Conservation (phyloP, 2,113 vertebrate species). For the Isurus oxyrinchus region DNA sequence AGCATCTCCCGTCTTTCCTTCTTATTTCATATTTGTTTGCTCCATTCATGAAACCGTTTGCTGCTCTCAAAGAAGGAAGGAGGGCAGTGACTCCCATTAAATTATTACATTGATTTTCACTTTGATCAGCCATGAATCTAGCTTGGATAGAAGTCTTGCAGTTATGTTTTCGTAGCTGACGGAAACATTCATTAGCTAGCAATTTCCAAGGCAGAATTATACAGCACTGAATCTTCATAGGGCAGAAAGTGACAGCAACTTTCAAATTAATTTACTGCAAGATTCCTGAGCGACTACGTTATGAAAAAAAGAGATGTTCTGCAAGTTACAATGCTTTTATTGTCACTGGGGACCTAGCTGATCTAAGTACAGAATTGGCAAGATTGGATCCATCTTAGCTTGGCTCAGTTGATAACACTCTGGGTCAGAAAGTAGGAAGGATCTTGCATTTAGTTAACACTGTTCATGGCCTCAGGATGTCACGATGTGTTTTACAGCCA, state of each 20-base stretch:
- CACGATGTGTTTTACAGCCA: background rate
- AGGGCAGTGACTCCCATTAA: background rate
- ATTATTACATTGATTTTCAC: background rate
- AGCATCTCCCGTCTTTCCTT: background rate
- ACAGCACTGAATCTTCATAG: background rate
- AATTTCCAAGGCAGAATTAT: background rate
- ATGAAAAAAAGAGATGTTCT: background rate
- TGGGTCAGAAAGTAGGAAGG: background rate
- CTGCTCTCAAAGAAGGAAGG: background rate
- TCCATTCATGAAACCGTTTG: background rate
- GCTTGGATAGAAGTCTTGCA: background rate
- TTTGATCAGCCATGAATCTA: background rate
- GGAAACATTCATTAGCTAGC: slow-evolving; percentile 11
- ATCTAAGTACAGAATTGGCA: background rate
- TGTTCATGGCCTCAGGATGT: background rate
- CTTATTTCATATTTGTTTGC: background rate
- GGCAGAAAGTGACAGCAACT: slow-evolving; percentile 16
- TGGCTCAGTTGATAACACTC: background rate
- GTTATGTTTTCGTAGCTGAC: background rate
- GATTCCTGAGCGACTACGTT: background rate
- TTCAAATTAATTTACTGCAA: slow-evolving; percentile 29
- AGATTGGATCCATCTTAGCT: background rate
- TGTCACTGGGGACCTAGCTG: background rate
- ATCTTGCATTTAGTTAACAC: background rate
- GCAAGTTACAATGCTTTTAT: background rate